Evolutionary conservation across 2,888 invertebrate genomes (phyloP).

Genomic region (Drosophila imparisetae): DNA sequence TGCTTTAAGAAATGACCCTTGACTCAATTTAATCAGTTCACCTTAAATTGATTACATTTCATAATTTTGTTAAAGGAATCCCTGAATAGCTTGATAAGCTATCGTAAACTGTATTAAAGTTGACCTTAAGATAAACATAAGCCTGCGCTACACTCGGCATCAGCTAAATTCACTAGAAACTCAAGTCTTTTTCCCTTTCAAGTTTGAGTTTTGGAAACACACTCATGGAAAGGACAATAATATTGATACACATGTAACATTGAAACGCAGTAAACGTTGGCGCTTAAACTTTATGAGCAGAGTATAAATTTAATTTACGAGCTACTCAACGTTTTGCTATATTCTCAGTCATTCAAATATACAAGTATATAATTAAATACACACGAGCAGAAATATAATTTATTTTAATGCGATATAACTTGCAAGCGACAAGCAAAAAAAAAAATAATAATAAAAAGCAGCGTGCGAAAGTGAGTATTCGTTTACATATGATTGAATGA

Average conservation of each 20-base stretch:
- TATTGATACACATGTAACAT: not conserved
- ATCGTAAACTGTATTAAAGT: no score
- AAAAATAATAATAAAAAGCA: constrained; percentile 3
- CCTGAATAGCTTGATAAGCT: no score
- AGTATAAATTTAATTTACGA: constrained; percentile 43
- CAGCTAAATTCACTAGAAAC: not conserved
- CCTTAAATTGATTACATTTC: not conserved
- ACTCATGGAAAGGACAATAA: not conserved
- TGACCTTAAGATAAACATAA: not conserved
- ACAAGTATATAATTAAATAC: constrained; percentile 25
- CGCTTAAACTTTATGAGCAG: not conserved
- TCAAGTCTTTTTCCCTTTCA: not conserved
- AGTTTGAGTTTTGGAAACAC: not conserved
- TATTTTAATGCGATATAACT: constrained; percentile 6
- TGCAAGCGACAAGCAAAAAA: not conserved
- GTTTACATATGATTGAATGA: constrained; percentile 27
- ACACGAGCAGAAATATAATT: constrained; percentile 38
- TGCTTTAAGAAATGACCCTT: not conserved
- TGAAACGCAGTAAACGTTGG: not conserved
- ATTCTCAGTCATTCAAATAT: constrained; percentile 5
- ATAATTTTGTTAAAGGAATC: not conserved
- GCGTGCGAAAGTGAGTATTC: constrained; percentile 38
- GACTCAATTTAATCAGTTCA: not conserved
- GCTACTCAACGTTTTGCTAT: constrained; percentile 10
- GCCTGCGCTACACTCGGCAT: not conserved